These are phyloP conservation scores for Phenganax subtilis DNA, from an alignment of 92 coral and sea anemone genomes.

Conservation along the genomic window DNA sequence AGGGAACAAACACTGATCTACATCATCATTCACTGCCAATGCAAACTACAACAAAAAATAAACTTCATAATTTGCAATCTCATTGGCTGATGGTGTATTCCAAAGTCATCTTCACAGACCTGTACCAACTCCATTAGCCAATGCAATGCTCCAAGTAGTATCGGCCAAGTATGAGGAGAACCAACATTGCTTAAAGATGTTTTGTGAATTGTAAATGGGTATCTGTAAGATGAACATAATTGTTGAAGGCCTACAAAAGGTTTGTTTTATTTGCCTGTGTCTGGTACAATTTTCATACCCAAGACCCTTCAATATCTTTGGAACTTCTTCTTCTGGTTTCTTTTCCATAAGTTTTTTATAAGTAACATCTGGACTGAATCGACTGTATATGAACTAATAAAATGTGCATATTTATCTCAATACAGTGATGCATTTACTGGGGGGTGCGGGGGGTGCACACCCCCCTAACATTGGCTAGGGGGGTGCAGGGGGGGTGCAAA, in stretches of 20 bases:
- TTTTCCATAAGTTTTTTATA: slow-evolving; percentile 48
- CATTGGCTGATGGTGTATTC: neutral
- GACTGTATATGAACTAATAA: slow-evolving; percentile 61
- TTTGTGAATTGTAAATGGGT: slow-evolving; percentile 87
- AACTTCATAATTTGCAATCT: neutral
- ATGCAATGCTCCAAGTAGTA: slow-evolving; percentile 80
- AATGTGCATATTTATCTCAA: neutral
- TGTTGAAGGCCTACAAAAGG: neutral
- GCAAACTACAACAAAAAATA: slow-evolving; percentile 21
- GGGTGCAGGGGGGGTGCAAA: too few relatives aligned
- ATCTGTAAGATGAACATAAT: slow-evolving; percentile 38
- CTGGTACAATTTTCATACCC: slow-evolving; percentile 43
- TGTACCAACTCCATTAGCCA: slow-evolving; percentile 92
- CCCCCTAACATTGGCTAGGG: too few relatives aligned
- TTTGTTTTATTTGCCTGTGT: neutral
- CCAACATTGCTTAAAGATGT: slow-evolving; percentile 83
- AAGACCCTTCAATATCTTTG: slow-evolving; percentile 65
- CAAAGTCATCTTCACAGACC: slow-evolving; percentile 42
- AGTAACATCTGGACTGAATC: slow-evolving; percentile 54
- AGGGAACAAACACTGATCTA: slow-evolving; percentile 5
- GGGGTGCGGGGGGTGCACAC: too few relatives aligned
- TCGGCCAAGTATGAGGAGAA: slow-evolving; percentile 96
- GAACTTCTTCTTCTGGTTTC: slow-evolving; percentile 75
- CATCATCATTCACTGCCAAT: slow-evolving; percentile 13
- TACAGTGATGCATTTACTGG: neutral